Conservation (phyloP, 2,113 vertebrate species). For the Poecilia latipinna region DNA sequence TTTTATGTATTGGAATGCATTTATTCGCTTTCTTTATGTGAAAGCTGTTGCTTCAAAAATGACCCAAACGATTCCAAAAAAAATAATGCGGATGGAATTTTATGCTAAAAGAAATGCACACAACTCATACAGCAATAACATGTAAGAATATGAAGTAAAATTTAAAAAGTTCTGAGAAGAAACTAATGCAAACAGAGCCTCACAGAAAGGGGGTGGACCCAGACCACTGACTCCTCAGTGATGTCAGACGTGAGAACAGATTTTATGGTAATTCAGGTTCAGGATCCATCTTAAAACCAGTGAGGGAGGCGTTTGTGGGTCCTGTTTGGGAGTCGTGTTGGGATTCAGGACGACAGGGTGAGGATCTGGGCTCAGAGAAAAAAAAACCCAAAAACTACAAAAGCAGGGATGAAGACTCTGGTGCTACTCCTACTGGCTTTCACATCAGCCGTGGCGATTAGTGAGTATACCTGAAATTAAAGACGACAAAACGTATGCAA, state of each 20-base stretch:
- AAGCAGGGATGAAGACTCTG: conserved; percentile 64
- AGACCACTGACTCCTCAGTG: conserved; percentile 37
- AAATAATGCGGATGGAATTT: neutral
- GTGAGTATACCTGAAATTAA: conserved; percentile 64
- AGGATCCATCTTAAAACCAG: conserved; percentile 63
- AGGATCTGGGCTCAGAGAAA: conserved; percentile 53
- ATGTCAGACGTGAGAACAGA: conserved; percentile 69
- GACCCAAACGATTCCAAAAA: neutral
- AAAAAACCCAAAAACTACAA: conserved; percentile 6
- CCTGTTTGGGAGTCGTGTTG: conserved; percentile 51
- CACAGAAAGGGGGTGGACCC: conserved; percentile 49
- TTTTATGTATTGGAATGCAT: conserved; percentile 15
- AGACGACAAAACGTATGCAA: neutral
- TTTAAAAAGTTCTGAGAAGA: neutral
- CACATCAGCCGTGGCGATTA: conserved; percentile 38
- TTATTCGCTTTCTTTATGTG: neutral
- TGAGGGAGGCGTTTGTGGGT: conserved; percentile 24
- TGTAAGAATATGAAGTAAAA: neutral
- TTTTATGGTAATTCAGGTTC: conserved; percentile 71
- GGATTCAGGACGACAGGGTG: conserved; percentile 45
- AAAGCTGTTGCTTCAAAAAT: neutral
- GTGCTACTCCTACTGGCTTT: conserved; percentile 54
- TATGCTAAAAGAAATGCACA: neutral
- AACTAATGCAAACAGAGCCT: conserved; percentile 3
- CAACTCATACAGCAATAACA: neutral